These are phyloP conservation scores for Gorsachius magnificus DNA, from an alignment of 2,797 vertebrate species.

Conservation along the genomic window DNA sequence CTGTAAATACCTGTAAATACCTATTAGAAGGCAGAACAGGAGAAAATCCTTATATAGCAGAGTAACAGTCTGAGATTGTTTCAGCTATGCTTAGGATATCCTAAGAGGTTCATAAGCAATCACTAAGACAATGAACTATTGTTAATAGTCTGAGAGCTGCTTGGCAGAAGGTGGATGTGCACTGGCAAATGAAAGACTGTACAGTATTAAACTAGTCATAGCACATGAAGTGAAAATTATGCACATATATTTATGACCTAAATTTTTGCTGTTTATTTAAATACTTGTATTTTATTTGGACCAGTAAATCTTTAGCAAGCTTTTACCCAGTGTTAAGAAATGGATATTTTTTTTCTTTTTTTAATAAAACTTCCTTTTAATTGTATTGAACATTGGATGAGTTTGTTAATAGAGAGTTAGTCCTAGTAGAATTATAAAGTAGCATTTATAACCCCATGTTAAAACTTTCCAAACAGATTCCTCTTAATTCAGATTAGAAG, in stretches of 20 bases:
- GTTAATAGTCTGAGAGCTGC: not conserved
- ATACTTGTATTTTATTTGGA: not conserved
- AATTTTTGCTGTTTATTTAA: not conserved
- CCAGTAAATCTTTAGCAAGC: not conserved
- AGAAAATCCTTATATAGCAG: not conserved
- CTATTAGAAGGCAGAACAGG: not conserved
- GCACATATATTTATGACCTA: not conserved
- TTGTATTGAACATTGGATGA: not conserved
- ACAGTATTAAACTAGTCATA: not conserved
- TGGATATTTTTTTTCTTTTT: not conserved
- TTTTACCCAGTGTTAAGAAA: not conserved
- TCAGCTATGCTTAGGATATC: not conserved
- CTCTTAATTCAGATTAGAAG: not conserved
- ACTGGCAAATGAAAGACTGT: not conserved
- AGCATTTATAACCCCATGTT: not conserved
- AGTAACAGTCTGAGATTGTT: not conserved
- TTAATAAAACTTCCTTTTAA: not conserved
- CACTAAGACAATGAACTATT: not conserved
- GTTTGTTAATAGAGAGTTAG: not conserved
- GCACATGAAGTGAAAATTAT: not conserved
- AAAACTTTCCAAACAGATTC: not conserved
- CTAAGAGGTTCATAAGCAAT: not conserved
- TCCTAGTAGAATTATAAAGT: not conserved
- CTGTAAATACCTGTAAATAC: not conserved
- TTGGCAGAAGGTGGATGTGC: not conserved